phyloP scores from a whole-genome alignment of 2,113 vertebrate species.

The Hyperoodon ampullatus region DNA sequence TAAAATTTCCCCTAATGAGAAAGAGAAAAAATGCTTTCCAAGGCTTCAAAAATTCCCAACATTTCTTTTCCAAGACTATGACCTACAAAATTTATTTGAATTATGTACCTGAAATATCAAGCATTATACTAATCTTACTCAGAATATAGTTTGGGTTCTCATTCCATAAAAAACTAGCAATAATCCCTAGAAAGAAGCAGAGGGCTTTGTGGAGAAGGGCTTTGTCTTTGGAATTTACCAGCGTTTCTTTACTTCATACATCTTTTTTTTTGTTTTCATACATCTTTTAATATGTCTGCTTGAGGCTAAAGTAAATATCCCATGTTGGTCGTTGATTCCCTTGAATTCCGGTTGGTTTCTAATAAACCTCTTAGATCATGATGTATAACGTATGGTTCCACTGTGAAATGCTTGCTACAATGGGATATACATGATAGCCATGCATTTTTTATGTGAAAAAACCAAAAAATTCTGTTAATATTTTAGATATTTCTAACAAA shows the following conservation, averaged over 20 bases:
- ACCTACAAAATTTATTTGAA: background rate
- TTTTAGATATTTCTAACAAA: slow-evolving; percentile 15
- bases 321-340: background rate
- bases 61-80: background rate
- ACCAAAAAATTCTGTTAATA: background rate
- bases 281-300: background rate
- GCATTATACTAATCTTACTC: background rate
- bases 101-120: background rate
- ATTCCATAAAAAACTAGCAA: slow-evolving; percentile 1
- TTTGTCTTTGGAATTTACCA: background rate
- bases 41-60: background rate
- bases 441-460: slow-evolving; percentile 4
- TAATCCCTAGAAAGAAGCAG: background rate
- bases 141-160: slow-evolving; percentile 11
- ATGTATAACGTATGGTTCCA: background rate
- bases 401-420: background rate
- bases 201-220: background rate
- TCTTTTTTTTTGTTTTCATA: background rate
- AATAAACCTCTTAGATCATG: background rate
- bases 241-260: background rate
- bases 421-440: background rate
- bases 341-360: background rate
- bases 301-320: background rate
- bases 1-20: background rate
- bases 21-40: background rate